A percentile compares a stretch with the other conserved stretches of the same genome.
phyloP scores from a whole-genome alignment of 2,797 vertebrate genomes.

The Chromis chromis region DNA sequence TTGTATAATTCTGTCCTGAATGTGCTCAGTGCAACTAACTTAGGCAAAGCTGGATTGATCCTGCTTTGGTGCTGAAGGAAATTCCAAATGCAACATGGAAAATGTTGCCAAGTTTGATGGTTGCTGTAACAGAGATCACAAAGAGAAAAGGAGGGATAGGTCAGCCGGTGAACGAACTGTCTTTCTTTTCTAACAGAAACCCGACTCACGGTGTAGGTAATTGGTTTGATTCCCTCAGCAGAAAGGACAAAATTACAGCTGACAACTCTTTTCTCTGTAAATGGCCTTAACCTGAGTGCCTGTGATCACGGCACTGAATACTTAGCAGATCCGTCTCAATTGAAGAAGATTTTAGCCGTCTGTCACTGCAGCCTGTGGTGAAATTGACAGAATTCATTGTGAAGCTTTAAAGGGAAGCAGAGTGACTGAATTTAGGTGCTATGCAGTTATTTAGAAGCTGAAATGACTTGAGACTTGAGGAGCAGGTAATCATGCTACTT shows the following conservation, averaged over 20 bases:
- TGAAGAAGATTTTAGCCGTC: slow-evolving; percentile 30
- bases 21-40: not conserved
- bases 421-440: slow-evolving; percentile 3
- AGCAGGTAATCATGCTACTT: slow-evolving; percentile 4
- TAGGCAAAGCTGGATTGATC: not conserved
- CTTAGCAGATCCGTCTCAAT: slow-evolving; percentile 31
- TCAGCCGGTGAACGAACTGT: not conserved
- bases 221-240: slow-evolving; percentile 34
- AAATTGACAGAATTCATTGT: slow-evolving; percentile 22
- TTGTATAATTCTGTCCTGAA: not conserved
- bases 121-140: slow-evolving; percentile 1
- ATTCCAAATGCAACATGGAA: not conserved
- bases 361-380: slow-evolving; percentile 12
- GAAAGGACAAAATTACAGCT: slow-evolving; percentile 31
- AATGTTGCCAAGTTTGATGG: not conserved
- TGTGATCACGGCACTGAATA: slow-evolving; percentile 28
- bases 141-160: slow-evolving; percentile 4
- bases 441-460: not conserved
- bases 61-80: not conserved
- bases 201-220: not conserved
- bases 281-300: slow-evolving; percentile 21
- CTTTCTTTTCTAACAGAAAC: slow-evolving; percentile 23
- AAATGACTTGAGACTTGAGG: slow-evolving; percentile 20
- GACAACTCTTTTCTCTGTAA: slow-evolving; percentile 9
- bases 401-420: slow-evolving; percentile 17